These are phyloP conservation scores for Mola mola DNA, from an alignment of 2,113 vertebrate species.

Conservation along the genomic window DNA sequence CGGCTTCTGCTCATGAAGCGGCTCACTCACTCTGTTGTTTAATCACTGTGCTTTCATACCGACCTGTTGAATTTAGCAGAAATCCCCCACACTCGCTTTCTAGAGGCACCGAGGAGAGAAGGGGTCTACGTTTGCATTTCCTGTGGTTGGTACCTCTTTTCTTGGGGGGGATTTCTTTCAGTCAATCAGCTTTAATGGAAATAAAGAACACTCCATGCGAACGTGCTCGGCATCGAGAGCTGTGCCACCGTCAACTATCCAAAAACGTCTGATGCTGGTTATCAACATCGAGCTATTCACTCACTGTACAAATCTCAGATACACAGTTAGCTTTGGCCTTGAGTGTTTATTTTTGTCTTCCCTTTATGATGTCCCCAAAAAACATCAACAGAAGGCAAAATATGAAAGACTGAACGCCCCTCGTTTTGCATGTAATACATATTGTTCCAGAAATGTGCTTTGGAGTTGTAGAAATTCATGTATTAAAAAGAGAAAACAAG, in stretches of 20 bases:
- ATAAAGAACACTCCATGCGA: neutral
- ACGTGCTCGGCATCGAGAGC: conserved; percentile 9
- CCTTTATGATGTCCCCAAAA: neutral
- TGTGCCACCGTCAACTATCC: conserved; percentile 31
- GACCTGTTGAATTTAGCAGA: conserved; percentile 80
- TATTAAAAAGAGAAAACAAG: conserved; percentile 56
- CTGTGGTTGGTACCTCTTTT: conserved; percentile 53
- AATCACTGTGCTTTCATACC: conserved; percentile 77
- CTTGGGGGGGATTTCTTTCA: conserved; percentile 34
- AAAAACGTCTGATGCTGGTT: conserved; percentile 43
- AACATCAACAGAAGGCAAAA: conserved; percentile 24
- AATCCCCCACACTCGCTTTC: conserved; percentile 28
- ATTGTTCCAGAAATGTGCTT: conserved; percentile 56
- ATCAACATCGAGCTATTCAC: conserved; percentile 36
- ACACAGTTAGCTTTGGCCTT: conserved; percentile 41
- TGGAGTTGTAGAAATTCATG: conserved; percentile 50
- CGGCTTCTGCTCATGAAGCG: conserved; percentile 53
- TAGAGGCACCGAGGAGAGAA: conserved; percentile 32
- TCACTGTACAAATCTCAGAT: conserved; percentile 63
- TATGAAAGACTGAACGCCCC: conserved; percentile 18
- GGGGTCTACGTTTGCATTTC: conserved; percentile 50
- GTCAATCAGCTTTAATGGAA: conserved; percentile 23
- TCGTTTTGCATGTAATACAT: conserved; percentile 49
- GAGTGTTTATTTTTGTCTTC: conserved; percentile 67
- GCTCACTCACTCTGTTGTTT: conserved; percentile 58